Evolutionary conservation across 2,888 invertebrate genomes (phyloP).

Genomic region (Erebia palarica): DNA sequence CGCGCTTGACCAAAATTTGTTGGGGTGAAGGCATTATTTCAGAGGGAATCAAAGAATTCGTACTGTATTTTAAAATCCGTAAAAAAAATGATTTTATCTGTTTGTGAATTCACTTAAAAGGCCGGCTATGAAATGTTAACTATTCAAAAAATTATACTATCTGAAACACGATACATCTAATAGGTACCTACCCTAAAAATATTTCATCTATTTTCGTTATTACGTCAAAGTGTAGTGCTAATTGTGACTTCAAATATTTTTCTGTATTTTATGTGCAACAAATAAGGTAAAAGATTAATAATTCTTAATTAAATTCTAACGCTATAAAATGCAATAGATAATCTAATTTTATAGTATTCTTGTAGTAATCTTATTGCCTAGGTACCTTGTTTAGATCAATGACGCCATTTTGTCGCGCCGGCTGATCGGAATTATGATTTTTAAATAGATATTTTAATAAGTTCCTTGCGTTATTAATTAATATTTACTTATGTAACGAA

Average conservation of each 20-base stretch:
- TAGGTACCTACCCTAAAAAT: conserved; percentile 35
- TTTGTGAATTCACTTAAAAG: too few species aligned
- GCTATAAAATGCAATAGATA: conserved; percentile 13
- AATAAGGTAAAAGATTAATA: conserved; percentile 53
- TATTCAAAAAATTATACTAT: not conserved
- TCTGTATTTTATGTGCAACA: conserved; percentile 59
- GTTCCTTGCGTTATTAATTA: conserved; percentile 48
- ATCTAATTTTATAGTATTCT: conserved; percentile 19
- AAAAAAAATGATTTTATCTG: too few species aligned
- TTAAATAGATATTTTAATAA: conserved; percentile 53
- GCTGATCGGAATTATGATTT: conserved; percentile 76
- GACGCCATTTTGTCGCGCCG: conserved; percentile 83
- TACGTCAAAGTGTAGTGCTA: conserved; percentile 76
- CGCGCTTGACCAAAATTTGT: too few species aligned
- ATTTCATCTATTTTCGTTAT: conserved; percentile 52
- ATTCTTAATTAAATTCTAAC: conserved; percentile 23
- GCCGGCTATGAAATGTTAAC: not conserved
- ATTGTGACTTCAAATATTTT: conserved; percentile 61
- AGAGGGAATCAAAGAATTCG: too few species aligned
- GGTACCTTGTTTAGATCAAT: conserved; percentile 74
- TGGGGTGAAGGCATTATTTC: too few species aligned
- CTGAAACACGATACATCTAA: conserved; percentile 31
- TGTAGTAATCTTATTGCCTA: conserved; percentile 45
- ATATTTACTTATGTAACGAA: conserved; percentile 9
- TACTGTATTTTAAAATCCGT: too few species aligned